Evolutionary conservation across 2,797 vertebrate species (phyloP), one percentile per base, ranked within the genome.

Genomic region (Silurus lanzhouensis): DNA sequence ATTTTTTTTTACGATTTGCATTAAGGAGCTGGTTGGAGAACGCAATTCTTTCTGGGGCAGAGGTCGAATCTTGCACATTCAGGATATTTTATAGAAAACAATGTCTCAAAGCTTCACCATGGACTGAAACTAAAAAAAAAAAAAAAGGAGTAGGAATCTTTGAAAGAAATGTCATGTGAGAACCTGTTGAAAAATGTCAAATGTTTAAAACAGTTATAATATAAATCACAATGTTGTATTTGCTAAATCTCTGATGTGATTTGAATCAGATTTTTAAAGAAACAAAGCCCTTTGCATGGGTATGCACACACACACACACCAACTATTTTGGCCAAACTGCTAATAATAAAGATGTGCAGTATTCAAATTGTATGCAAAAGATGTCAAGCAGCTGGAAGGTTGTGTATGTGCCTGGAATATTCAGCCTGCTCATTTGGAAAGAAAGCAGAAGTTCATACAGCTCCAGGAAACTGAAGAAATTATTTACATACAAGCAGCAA

Each of bases 371-470:
- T 44, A 85, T 75, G 83, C 81, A 88, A 90, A 90, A 86, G 77
- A 78, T 60, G 81, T 63, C 60, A 48, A 75, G 70, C 66, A 70
- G 81, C 85, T 79, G 75, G 78, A 80, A 82, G 85, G 77, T 66
- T 87, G 74, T 72, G 80, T 80, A 48, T 57, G 63, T 83, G 60
- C 72, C 63, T 83, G 76, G 81, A 86, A 87, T 85, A 75, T 83
- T 83, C 89, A 91, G 91, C 91, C 90, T 91, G 87, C 82, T 75
- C 85, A 63, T 75, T 77, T 77, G 31, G 55, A 86, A n/a, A 81
- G 76, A 76, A 76, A 87, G 63, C 17, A 48, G 19, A 60, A 83
- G 72, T 46, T 75, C 78, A 46, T 52, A 48, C n/a, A 25, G 48
- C 75, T 60, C 25, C 55, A 60, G 70, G 76, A 88, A 87, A 89